A percentile compares a stretch with the other conserved stretches of the same genome.
These are phyloP conservation scores for Holotrichia oblita DNA, from an alignment of 1,140 invertebrate genomes.

Conservation along the genomic window DNA sequence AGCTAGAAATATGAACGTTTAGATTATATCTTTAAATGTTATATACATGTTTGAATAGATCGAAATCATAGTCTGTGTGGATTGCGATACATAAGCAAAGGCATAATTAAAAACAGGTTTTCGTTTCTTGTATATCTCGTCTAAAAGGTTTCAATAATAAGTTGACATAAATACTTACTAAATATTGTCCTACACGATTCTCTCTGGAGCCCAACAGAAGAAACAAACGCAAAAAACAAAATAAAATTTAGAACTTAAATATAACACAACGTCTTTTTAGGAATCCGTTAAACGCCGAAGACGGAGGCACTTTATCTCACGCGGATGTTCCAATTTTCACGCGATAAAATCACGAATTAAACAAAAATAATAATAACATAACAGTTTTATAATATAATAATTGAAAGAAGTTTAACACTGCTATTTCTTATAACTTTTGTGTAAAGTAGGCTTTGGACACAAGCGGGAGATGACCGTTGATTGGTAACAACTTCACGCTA, in stretches of 20 bases:
- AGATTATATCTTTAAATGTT: too few relatives aligned
- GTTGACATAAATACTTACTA: not conserved
- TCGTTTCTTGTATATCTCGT: not conserved
- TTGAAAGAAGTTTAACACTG: not conserved
- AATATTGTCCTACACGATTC: not conserved
- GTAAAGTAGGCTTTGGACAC: not conserved
- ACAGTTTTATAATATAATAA: not conserved
- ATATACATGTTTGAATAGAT: not conserved
- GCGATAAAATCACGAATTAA: not conserved
- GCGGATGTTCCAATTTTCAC: not conserved
- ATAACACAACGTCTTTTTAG: not conserved
- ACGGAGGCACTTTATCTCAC: not conserved
- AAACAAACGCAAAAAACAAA: not conserved
- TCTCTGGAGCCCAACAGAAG: not conserved
- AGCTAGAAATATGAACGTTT: too few relatives aligned
- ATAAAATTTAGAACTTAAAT: not conserved
- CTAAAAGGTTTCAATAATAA: not conserved
- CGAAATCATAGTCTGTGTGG: not conserved
- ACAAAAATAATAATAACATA: too few relatives aligned
- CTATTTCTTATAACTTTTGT: not conserved
- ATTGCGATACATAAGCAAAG: not conserved
- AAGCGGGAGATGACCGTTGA: not conserved
- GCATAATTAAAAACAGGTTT: constrained; percentile 8
- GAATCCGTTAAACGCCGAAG: too few relatives aligned
- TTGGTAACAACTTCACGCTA: not conserved